These are phyloP conservation scores for Aphelenchoides bicaudatus DNA, from an alignment of 2,888 invertebrate genomes.

Conservation along the genomic window DNA sequence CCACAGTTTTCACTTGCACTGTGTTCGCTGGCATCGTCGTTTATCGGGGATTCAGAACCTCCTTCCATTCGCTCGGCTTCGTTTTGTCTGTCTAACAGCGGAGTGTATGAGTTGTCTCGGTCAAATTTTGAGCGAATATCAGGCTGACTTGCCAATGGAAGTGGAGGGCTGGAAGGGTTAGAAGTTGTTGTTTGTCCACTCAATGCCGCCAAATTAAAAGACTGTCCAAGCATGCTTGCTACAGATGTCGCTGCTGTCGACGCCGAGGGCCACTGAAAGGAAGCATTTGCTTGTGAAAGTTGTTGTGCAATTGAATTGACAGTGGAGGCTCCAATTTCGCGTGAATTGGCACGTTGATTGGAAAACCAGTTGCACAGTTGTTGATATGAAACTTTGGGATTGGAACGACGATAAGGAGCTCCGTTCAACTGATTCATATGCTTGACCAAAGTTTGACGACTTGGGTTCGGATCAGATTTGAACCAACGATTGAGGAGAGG, in stretches of 20 bases:
- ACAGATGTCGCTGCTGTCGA: neutral
- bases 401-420: slow-evolving; percentile 73
- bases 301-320: slow-evolving; percentile 20
- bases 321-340: slow-evolving; percentile 21
- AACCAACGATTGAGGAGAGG: slow-evolving; percentile 96
- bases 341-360: slow-evolving; percentile 87
- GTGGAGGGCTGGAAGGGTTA: slow-evolving; percentile 69
- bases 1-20: slow-evolving; percentile 41
- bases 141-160: slow-evolving; percentile 29
- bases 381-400: slow-evolving; percentile 48
- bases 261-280: neutral
- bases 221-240: neutral
- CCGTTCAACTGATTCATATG: slow-evolving; percentile 89
- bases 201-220: slow-evolving; percentile 11
- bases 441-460: slow-evolving; percentile 88
- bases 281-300: neutral
- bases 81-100: slow-evolving; percentile 13
- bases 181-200: neutral
- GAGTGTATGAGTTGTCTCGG: slow-evolving; percentile 26
- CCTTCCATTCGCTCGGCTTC: slow-evolving; percentile 47
- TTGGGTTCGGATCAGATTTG: slow-evolving; percentile 88
- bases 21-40: slow-evolving; percentile 53
- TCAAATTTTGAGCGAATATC: slow-evolving; percentile 35
- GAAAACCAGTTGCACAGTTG: slow-evolving; percentile 71
- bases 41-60: slow-evolving; percentile 55